A percentile compares a stretch with the other conserved stretches of the same genome.
Evolutionary conservation across 1,140 invertebrate species (phyloP).

Genomic region (Euura lappo): DNA sequence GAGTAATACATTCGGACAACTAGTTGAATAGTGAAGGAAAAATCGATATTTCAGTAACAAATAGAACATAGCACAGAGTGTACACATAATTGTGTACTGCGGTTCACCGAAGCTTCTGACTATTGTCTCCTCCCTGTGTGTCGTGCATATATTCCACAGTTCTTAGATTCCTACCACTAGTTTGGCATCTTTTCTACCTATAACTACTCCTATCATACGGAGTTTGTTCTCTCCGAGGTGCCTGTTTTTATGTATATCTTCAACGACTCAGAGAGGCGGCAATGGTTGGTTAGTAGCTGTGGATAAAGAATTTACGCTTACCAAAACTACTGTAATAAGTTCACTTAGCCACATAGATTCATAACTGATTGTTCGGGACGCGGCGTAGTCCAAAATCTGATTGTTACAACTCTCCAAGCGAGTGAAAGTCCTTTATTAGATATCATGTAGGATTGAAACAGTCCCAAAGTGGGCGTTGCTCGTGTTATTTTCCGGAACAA

Average conservation of each 20-base stretch:
- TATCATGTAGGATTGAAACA: conserved; percentile 21
- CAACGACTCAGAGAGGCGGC: background rate
- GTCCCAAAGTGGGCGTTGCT: background rate
- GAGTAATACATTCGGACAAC: too few species aligned
- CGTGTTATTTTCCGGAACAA: background rate
- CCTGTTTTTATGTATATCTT: too few species aligned
- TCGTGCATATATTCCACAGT: background rate
- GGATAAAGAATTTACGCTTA: conserved; percentile 25
- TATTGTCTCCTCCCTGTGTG: background rate
- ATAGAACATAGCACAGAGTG: background rate
- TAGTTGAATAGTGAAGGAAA: too few species aligned
- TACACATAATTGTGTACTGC: background rate
- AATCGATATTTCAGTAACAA: too few species aligned
- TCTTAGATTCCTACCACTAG: too few species aligned
- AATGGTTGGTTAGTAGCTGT: background rate
- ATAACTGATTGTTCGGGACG: conserved; percentile 8
- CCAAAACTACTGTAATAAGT: conserved; percentile 28
- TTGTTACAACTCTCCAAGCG: conserved; percentile 11
- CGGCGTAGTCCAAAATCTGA: conserved; percentile 6
- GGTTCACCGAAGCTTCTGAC: background rate
- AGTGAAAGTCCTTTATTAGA: conserved; percentile 15
- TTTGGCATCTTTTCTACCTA: background rate
- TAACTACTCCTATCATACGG: too few species aligned
- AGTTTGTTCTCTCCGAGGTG: too few species aligned
- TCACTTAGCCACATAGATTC: conserved; percentile 28